Evolutionary conservation across 2,797 vertebrate species (phyloP), one percentile per base, ranked within the genome.

Genomic region (Aphelocoma californica): DNA sequence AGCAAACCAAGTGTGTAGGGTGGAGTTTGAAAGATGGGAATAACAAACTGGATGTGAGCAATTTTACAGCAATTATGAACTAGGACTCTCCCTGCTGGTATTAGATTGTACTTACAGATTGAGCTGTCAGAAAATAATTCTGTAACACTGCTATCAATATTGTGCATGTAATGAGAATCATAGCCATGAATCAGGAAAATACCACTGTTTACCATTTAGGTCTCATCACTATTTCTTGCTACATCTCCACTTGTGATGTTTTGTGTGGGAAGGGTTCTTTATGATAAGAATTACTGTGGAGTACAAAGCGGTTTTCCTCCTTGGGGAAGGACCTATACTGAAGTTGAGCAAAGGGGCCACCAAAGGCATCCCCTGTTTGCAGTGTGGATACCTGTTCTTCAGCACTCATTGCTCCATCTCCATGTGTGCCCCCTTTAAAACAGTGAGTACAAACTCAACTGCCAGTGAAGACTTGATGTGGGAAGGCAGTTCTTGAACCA

Each of bases 81-180:
- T 18, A 38, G 2, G 12, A 53, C 42, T 69, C 16, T 94, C 62
- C 73, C 85, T 81, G 42, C 32, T 54, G 38, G 32, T 72, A 74
- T 83, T 69, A 83, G 53, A 44, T 29, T 36, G 38, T n/a, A 56
- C 32, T 50, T 51, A 57, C 32, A 25, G 42, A 72, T 56, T 79
- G 88, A 74, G 36, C 65, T 89, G 45, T 74, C 82, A 84, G 77
- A 83, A 90, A 93, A 65, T 23, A 86, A 79, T 70, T 84, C 47
- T 82, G 31, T 62, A 71, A 69, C 12, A 4, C 25, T 56, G 56
- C 62, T 84, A 85, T 58, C 82, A 83, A 36, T 40, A 69, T 75
- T 19, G 73, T 9, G 16, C 79, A 86, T 5, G 54, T 42, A 91
- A 83, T 58, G 66, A 60, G 60, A 93, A 78, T 78, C 72, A 83